A percentile compares a stretch with the other conserved stretches of the same genome.
Evolutionary conservation across 1,140 invertebrate genomes (phyloP).

Genomic region (Scaptomyza montana): DNA sequence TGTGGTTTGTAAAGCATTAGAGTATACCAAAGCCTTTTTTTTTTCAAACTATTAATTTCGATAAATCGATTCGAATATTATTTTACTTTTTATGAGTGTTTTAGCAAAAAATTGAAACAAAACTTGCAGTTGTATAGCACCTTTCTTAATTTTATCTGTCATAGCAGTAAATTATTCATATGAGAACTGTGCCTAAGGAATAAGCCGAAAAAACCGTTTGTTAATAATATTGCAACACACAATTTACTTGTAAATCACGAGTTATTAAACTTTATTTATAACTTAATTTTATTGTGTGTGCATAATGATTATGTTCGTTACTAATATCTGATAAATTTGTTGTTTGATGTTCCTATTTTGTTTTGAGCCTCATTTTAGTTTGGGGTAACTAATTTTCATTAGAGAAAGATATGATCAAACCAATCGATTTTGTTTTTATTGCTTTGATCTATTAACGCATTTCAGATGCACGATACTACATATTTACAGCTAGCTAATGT

Average conservation of each 20-base stretch:
- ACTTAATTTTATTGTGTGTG: conserved; percentile 34
- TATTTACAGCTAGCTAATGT: conserved; percentile 63
- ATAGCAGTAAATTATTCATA: conserved; percentile 15
- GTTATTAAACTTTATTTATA: conserved; percentile 1
- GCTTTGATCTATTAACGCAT: conserved; percentile 47
- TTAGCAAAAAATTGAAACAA: conserved; percentile 30
- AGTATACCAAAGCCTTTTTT: conserved; percentile 81
- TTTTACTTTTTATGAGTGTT: conserved; percentile 5
- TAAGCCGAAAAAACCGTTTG: conserved; percentile 16
- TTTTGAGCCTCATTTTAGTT: conserved; percentile 41
- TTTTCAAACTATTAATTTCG: conserved; percentile 59
- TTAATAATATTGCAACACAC: neutral
- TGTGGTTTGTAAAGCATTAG: conserved; percentile 80
- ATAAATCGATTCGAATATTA: conserved; percentile 62
- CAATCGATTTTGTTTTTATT: conserved; percentile 16
- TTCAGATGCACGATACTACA: conserved; percentile 6
- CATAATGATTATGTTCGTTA: conserved; percentile 22
- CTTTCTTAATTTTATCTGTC: conserved; percentile 40
- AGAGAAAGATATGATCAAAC: conserved; percentile 55
- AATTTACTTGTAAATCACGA: conserved; percentile 14
- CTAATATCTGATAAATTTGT: neutral
- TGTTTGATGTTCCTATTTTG: conserved; percentile 18
- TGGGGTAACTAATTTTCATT: conserved; percentile 35
- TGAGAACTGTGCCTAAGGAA: conserved; percentile 33
- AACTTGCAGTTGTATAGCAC: conserved; percentile 60